Evolutionary conservation across 2,797 vertebrate genomes (phyloP), one percentile per base, ranked within the genome.

Genomic region (Takifugu rubripes): DNA sequence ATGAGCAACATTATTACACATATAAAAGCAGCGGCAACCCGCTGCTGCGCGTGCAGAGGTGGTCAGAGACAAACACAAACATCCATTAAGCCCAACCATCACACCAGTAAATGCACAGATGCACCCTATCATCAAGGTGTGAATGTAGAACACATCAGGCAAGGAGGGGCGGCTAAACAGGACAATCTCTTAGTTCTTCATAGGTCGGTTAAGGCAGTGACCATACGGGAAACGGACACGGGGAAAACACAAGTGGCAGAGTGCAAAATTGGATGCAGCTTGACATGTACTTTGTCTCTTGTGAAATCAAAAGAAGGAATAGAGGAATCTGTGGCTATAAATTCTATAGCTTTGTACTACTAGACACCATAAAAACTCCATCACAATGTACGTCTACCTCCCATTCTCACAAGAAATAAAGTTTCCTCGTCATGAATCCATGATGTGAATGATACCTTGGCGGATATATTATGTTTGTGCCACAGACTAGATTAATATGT

Each of bases 121-220:
- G 56, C 33, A 47, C 42, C 6, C 59, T 43, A 58, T 66, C 42
- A 78, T 45, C 55, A 75, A 63, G 10, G 46, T 57, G 53, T 66
- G 66, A 75, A 71, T 72, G 70, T 73, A 62, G 64, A 84, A 74
- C 68, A 79, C 81, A 78, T 79, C 52, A 72, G 49, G 64, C 61
- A 61, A 51, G 60, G 57, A 65, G 65, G 43, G 66, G 24, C 68
- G 71, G 72, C 74, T 80, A 70, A 76, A 73, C 52, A 69, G 68
- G 51, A 66, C 76, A 76, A 76, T 70, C 61, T 68, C 54, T 61
- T 21, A 52, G 71, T 52, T 80, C 61, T 75, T 55, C 68, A 48
- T 68, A 68, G 59, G 57, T 43, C 57, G 71, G 77, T 66, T 78
- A 51, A 68, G 61, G 44, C 56, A 56, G 54, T 43, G 27, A 67